Percentiles rank a stretch among this genome's conserved stretches.
phyloP scores from a whole-genome alignment of 2,797 vertebrate species.

The Holocentrus rufus region DNA sequence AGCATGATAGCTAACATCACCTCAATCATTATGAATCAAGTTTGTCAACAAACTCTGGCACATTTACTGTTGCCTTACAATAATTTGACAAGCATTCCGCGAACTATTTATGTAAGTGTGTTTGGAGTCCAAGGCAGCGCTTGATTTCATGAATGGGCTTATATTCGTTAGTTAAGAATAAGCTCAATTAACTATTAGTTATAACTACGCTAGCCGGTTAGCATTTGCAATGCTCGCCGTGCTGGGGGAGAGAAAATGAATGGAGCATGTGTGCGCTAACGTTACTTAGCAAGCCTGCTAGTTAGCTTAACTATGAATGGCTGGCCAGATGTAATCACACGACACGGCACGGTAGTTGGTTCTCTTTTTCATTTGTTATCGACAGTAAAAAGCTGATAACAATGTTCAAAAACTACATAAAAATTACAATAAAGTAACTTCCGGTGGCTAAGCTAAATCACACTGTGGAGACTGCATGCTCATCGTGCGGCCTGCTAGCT shows the following conservation, averaged over 20 bases:
- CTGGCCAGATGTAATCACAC: not conserved
- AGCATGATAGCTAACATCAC: conserved; percentile 38
- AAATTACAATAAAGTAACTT: conserved; percentile 23
- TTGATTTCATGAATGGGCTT: rapidly evolving
- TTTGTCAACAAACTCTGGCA: conserved; percentile 57
- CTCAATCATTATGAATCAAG: conserved; percentile 44
- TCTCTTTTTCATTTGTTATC: rapidly evolving
- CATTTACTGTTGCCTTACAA: not conserved
- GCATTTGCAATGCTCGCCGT: conserved; percentile 32
- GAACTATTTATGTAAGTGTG: not conserved
- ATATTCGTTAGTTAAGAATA: conserved; percentile 5
- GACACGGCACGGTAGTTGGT: rapidly evolving
- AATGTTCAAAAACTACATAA: not conserved
- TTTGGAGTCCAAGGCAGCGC: rapidly evolving
- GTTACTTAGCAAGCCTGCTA: conserved; percentile 63
- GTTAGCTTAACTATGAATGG: conserved; percentile 28
- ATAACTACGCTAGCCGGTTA: conserved; percentile 57
- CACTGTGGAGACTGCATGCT: conserved; percentile 64
- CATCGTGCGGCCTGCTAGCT: conserved; percentile 78
- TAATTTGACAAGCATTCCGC: rapidly evolving
- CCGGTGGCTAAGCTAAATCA: conserved; percentile 19
- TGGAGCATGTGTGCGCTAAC: conserved; percentile 76
- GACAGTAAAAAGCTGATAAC: rapidly evolving
- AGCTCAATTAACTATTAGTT: conserved; percentile 44
- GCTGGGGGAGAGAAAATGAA: conserved; percentile 66